Evolutionary conservation across 1,140 invertebrate genomes (phyloP), one percentile per base, ranked within the genome.

Genomic region (Trachymyrmex cornetzi): DNA sequence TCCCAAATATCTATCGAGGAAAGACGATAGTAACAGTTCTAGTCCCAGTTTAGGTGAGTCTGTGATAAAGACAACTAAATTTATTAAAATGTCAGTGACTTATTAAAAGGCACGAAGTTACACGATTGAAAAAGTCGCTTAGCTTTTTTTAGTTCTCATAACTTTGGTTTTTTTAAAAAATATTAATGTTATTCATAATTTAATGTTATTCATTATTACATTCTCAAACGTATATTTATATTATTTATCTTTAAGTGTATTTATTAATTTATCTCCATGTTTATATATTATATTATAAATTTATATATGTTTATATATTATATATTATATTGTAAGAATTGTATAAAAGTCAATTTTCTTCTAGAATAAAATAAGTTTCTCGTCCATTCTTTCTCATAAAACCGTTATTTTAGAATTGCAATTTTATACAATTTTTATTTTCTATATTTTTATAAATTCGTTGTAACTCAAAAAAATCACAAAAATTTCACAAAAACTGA

Each of bases 31-130:
- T 67, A 90, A 91, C 44, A 91, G 91, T 64, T 92, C 86, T 57
- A 94, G 92, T 86, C 88, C 92, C 3, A 91, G 88, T 79, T 85
- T 94, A 89, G 93, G 92, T 93, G 48, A 87, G 53, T 67, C 11
- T 66, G 34, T 44, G 1, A 38, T 66, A 44, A 44, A 14, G 24
- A 53, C n/a, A 67, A 67, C 16, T 53, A 22, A 34, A 67, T 55
- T 55, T 16, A 22, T 67, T 66, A 30, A 55, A 1, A 34, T 61
- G 11, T 74, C 14, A 24, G 14, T 14, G 1, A 66, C 14, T 34
- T 66, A 5, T n/a, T 9, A 66, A n/a, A 34, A 64, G 12, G 6
- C 34, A 38, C 1, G 34, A 38, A 38, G 34, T 9, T 38, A 38
- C 34, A 9, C 7, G 34, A 38, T 19, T 30, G 61, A 24, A 63